phyloP scores from a whole-genome alignment of 1,140 invertebrate genomes.

The Aphis gossypii region DNA sequence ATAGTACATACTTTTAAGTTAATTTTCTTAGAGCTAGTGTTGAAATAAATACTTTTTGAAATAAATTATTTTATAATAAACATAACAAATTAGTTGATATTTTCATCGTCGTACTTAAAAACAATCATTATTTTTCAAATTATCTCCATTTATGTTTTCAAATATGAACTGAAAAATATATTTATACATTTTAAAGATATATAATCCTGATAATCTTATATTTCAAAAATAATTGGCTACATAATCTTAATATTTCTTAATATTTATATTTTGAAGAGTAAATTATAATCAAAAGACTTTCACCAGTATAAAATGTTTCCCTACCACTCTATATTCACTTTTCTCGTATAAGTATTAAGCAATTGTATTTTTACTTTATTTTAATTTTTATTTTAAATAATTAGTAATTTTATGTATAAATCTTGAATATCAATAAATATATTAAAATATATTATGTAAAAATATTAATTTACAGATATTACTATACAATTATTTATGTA shows the following conservation, averaged over 20 bases:
- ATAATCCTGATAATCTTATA: background rate
- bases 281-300: background rate
- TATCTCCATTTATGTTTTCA: background rate
- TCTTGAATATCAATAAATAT: background rate
- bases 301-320: background rate
- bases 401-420: too few species aligned
- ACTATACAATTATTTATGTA: background rate
- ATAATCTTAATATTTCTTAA: too few species aligned
- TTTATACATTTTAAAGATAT: background rate
- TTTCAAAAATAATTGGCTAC: background rate
- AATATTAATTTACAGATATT: background rate
- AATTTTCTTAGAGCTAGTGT: background rate
- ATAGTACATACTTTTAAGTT: background rate
- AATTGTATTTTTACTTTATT: background rate
- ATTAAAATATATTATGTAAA: background rate
- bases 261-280: background rate
- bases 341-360: background rate
- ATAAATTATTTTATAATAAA: background rate
- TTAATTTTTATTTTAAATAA: background rate
- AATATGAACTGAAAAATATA: background rate
- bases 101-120: background rate
- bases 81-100: background rate
- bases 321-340: background rate
- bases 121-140: background rate
- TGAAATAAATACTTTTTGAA: background rate